Evolutionary conservation across 2,888 invertebrate genomes (phyloP), one percentile per base, ranked within the genome.

Genomic region (Trichacis sp.): DNA sequence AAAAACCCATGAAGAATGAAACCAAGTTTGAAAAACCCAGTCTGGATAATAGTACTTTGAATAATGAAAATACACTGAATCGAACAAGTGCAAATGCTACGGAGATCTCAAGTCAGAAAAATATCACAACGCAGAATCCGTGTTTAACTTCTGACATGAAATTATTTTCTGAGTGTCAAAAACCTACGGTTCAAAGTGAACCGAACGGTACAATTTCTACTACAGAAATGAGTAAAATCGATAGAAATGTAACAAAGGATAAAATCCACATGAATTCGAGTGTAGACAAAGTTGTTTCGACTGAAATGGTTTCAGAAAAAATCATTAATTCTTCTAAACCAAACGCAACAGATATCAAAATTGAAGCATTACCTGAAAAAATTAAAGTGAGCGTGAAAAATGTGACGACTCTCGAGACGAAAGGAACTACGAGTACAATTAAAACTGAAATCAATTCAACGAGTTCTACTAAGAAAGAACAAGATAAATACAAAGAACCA

Each of bases 11-110:
- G 14, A n/a, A 14, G 9, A 55, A 8, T 33, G 53, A 24, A 42
- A 55, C 24, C 38, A 55, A 48, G 38, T 42, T 40, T 15, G 48
- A 51, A 30, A 53, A 55, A n/a, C 50, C 64, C 58, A 59, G 59
- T 64, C 55, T 52, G n/a, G 24, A 24, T 45, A 59, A 59, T 18
- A 29, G 9, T 57, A 58, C 20, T 18, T 30, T 9, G 18, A 43
- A 43, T 19, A 11, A 19, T 43, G 18, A 47, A 54, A 58, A 51
- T 54, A 46, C 47, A 20, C n/a, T n/a, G n/a, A n/a, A n/a, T n/a
- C n/a, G n/a, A n/a, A n/a, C n/a, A n/a, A n/a, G n/a, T n/a, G 54
- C 57, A 46, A 33, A 43, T 9, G 40, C 12, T 50, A 36, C 50
- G 40, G 19, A 40, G 18, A 33, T 17, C 8, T 20, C 17, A 19